Evolutionary conservation across 2,888 invertebrate genomes (phyloP).

Genomic region (Hyalella azteca): DNA sequence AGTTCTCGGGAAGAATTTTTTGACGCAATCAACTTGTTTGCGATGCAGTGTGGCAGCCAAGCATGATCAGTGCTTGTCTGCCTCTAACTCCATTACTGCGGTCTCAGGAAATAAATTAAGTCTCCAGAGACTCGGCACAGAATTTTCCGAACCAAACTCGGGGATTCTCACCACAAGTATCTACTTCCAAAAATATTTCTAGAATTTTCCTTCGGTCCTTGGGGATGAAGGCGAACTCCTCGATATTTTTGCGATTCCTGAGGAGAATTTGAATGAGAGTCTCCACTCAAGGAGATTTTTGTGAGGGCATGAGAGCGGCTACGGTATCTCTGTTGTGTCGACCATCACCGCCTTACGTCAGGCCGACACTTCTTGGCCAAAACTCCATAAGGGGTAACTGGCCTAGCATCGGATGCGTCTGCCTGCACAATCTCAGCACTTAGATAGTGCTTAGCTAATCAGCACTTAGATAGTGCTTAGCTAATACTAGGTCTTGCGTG

Average conservation of each 20-base stretch:
- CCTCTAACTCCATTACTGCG: too few relatives aligned
- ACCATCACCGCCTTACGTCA: not conserved
- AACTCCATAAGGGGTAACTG: not conserved
- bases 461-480: too few relatives aligned
- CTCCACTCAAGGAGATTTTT: constrained; percentile 22
- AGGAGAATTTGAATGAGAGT: constrained; percentile 31
- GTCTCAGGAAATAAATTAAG: too few relatives aligned
- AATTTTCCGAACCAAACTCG: constrained; percentile 1
- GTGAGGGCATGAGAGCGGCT: not conserved
- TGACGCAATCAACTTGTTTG: too few relatives aligned
- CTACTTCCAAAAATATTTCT: not conserved
- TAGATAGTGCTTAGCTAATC: not conserved
- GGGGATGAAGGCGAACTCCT: constrained; percentile 23
- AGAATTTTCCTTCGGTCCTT: not conserved
- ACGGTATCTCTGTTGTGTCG: not conserved
- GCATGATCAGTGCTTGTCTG: too few relatives aligned
- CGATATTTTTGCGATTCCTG: constrained; percentile 25
- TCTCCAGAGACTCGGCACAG: not conserved
- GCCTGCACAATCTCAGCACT: not conserved
- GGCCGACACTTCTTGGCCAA: not conserved
- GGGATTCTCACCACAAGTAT: not conserved
- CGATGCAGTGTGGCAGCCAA: too few relatives aligned
- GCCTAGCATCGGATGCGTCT: not conserved
- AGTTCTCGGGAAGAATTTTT: too few relatives aligned
- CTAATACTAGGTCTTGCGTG: too few relatives aligned